Base-by-base conservation (phyloP, 2,797 vertebrate genomes). In the Anabacerthia variegaticeps region DNA sequence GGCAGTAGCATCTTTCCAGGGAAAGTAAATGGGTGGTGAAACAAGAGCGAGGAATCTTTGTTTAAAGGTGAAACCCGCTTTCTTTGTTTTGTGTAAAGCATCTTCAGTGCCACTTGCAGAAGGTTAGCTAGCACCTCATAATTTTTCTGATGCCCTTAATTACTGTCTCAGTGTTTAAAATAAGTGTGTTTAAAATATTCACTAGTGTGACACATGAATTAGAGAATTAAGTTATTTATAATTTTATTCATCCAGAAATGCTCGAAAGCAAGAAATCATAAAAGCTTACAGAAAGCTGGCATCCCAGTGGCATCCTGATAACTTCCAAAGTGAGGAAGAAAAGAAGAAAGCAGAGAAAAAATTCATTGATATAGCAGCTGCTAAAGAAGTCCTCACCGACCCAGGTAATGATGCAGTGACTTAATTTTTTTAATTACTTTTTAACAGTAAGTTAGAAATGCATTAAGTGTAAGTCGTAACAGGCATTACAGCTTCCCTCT, bases 351-450 rank as follows among this genome's bases (percentile, higher is more conserved):
- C 99, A 3, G 99, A 99, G 97, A 99, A 99, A 94, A 99, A 99
- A 97, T 99, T 99, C 89, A 99, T 99, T 20, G 99, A 99, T 95
- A 99, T 99, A 9, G 99, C 99, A 95, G 99, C 99, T 97, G 99
- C 99, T 91, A 99, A 99, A 97, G 99, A 99, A 98, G 99, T 99
- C 71, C 99, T 99, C 69, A 99, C 99, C 18, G 98, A 99, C 95
- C 99, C 99, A 98, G 99, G 99, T 99, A 97, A 67, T 12, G 30
- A 52, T 39, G 67, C 34, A 73, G 44, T 24, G 30, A 14, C 30
- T 84, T 83, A 1, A 5, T 43, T 41, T 48, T 78, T 43, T 17
- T 51, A 34, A 34, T 46, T 59, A 14, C 4, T 14, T 80, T 24
- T 80, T 66, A 27, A 43, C 9, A 36, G 17, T 23, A 48, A 39